Evolutionary conservation across 1,140 invertebrate genomes (phyloP), one percentile per base, ranked within the genome.

Genomic region (Calephelis virginiensis): DNA sequence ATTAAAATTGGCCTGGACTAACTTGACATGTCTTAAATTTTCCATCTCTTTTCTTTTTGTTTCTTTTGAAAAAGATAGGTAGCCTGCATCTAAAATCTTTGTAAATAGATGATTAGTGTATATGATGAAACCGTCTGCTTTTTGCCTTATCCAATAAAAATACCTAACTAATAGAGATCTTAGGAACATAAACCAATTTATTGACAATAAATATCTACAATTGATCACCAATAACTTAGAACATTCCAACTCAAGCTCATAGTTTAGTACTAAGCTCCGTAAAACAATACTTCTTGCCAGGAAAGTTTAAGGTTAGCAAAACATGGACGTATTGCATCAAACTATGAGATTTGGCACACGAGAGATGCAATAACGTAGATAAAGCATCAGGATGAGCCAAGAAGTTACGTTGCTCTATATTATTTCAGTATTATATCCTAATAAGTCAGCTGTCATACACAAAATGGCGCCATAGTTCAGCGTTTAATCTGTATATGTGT

Each of bases 191-290:
- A 62, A 74, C 59, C 46, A 10, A 40, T 66, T 53, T 66, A 37
- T 64, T 60, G 50, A 40, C 61, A 63, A 28, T 70, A 76, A 1
- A 72, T n/a, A 40, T 9, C 11, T 38, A 2, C 53, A 17, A 59
- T 59, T 59, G 10, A 59, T 59, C 53, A 59, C 53, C 10, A 11
- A 28, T 37, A 59, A n/a, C 12, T 59, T 59, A 38, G 53, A 59
- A 37, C 12, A 37, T 59, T n/a, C 28, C 37, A 59, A 38, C 53
- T 38, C 12, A 6, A 59, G 28, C 53, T 37, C 12, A 59, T 59
- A 17, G 53, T 13, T 14, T 50, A n/a, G 47, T 13, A 56, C 53
- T 56, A 56, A 56, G 53, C 53, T 12, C 53, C 2, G 10, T 38
- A 11, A 59, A 59, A 59, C 53, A 59, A 59, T 59, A 38, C 28